These are phyloP conservation scores for Papilio demoleus DNA, from an alignment of 2,888 invertebrate species.

Conservation along the genomic window DNA sequence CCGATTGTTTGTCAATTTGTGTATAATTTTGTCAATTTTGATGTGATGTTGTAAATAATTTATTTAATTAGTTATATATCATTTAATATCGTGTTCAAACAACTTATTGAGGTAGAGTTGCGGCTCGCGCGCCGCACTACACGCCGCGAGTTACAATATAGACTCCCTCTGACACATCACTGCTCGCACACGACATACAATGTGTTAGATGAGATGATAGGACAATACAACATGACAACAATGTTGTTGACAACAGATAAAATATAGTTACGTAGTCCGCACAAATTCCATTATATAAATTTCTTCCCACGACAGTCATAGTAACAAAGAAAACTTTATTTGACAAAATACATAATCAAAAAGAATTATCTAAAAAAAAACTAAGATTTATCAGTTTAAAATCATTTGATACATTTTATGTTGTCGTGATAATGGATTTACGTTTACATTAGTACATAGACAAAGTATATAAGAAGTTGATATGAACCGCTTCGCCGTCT, in stretches of 20 bases:
- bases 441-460: conserved; percentile 2
- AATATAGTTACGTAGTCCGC: not conserved
- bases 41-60: conserved; percentile 33
- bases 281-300: not conserved
- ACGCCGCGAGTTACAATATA: too few relatives aligned
- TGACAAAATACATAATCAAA: too few relatives aligned
- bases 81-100: conserved; percentile 6
- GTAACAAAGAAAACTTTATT: not conserved
- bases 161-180: not conserved
- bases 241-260: not conserved
- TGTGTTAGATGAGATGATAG: not conserved
- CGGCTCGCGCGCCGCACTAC: too few relatives aligned
- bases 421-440: not conserved
- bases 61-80: conserved; percentile 8
- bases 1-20: conserved; percentile 47
- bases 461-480: conserved; percentile 7
- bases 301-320: not conserved
- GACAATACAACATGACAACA: not conserved
- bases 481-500: conserved; percentile 3
- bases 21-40: conserved; percentile 53
- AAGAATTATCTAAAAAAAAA: too few relatives aligned
- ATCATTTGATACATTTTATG: not conserved
- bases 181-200: not conserved
- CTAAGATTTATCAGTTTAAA: too few relatives aligned
- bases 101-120: not conserved